Base-by-base conservation (phyloP, 2,797 vertebrate species). In the Falco novaeseelandiae region DNA sequence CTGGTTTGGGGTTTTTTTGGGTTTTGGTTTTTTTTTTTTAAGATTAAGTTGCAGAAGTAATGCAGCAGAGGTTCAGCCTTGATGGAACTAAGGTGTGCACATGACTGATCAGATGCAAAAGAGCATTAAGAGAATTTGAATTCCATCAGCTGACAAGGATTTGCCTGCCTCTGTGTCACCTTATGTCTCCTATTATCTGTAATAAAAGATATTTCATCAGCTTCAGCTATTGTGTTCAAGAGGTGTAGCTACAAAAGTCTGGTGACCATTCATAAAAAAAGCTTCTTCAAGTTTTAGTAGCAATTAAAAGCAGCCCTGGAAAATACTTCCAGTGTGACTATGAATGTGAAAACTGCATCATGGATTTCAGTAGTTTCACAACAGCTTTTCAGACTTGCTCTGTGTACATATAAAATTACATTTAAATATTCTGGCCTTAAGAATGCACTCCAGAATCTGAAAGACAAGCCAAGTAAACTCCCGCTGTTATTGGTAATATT, bases 131-230 rank as follows among this genome's bases (percentile, higher is more conserved):
- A n/a, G 76, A 88, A 88, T 93, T 73, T 66, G 55, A 73, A 57
- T 55, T 83, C 55, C 66, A 61, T 55, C n/a, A 95, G 72, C 59
- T 89, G 69, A 61, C 34, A 87, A 66, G 15, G 44, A 69, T 27
- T 79, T 69, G 12, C 92, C 96, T 96, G 99, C 98, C 98, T 99
- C 99, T 90, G 98, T 98, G 97, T 97, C 96, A 84, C 98, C 98
- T 99, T 98, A 99, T 9, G 97, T 98, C 91, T 98, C 51, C 98
- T 99, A 51, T 98, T 95, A 77, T 98, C 98, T 92, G 98, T 98
- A 95, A 86, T 32, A 55, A 99, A 97, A 99, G 98, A 87, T 98
- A 98, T 96, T 99, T 98, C 99, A 34, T 98, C 98, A 78, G 98
- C 93, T 99, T 99, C 51, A 99, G 98, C 98, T 99, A 69, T 84